A percentile compares a stretch with the other conserved stretches of the same genome.
Conservation (phyloP, 2,888 invertebrate genomes). For the Drosophila mercatorum region DNA sequence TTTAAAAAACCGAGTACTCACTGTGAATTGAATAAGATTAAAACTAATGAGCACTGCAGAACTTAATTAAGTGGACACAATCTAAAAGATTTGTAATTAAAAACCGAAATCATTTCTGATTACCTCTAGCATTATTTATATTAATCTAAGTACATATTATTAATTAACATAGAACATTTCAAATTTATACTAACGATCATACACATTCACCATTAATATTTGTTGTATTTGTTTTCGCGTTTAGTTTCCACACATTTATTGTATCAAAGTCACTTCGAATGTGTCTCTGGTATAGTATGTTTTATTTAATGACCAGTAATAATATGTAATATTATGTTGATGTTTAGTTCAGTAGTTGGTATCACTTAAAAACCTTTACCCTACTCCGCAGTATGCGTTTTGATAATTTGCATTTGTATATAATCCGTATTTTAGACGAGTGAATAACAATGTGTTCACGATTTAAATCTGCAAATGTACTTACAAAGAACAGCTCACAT, state of each 20-base stretch:
- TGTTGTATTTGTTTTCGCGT: neutral
- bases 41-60: neutral
- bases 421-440: constrained; percentile 30
- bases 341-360: constrained; percentile 40
- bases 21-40: neutral
- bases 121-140: neutral
- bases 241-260: constrained; percentile 10
- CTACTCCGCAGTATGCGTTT: constrained; percentile 26
- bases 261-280: constrained; percentile 11
- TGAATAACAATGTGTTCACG: constrained; percentile 21
- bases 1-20: neutral
- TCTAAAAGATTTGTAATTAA: neutral
- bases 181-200: neutral
- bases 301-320: constrained; percentile 12
- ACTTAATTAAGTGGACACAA: neutral
- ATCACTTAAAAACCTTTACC: constrained; percentile 16
- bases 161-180: neutral
- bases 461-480: constrained; percentile 18
- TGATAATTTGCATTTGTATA: constrained; percentile 37
- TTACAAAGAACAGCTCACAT: neutral
- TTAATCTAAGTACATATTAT: neutral
- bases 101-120: neutral
- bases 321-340: constrained; percentile 20
- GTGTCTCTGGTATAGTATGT: constrained; percentile 8
- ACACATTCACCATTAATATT: neutral